phyloP scores from a whole-genome alignment of 2,113 vertebrate species.

The Crotalus helleri region DNA sequence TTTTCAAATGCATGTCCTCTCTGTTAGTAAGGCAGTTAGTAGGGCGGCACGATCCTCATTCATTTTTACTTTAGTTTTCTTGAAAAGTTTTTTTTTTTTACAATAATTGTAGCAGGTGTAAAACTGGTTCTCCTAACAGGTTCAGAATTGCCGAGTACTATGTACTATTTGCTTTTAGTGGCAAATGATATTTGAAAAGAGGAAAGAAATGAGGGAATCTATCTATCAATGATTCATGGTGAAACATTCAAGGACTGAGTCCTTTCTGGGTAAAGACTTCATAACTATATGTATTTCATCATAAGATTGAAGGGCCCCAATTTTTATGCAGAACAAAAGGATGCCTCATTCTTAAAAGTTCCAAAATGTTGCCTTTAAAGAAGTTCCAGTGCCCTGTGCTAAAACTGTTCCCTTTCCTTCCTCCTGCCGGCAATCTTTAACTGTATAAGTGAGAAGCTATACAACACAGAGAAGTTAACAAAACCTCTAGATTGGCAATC shows the following conservation, averaged over 20 bases:
- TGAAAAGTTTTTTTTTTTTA: neutral
- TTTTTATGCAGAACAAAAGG: neutral
- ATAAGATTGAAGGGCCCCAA: neutral
- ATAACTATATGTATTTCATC: neutral
- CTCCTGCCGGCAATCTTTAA: neutral
- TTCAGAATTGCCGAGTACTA: neutral
- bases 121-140: neutral
- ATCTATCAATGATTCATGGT: too few species aligned
- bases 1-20: neutral
- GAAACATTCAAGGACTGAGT: neutral
- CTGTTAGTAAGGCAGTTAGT: neutral
- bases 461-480: constrained; percentile 26
- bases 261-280: neutral
- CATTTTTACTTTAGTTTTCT: neutral
- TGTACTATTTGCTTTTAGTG: neutral
- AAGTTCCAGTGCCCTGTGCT: neutral
- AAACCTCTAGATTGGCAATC: constrained; percentile 63
- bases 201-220: neutral
- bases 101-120: neutral
- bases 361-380: neutral
- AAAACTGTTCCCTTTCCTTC: constrained; percentile 14
- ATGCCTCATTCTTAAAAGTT: neutral
- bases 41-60: neutral
- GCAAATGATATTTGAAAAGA: neutral
- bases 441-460: constrained; percentile 19